Conservation (phyloP, 2,113 vertebrate genomes). For the Solea senegalensis region DNA sequence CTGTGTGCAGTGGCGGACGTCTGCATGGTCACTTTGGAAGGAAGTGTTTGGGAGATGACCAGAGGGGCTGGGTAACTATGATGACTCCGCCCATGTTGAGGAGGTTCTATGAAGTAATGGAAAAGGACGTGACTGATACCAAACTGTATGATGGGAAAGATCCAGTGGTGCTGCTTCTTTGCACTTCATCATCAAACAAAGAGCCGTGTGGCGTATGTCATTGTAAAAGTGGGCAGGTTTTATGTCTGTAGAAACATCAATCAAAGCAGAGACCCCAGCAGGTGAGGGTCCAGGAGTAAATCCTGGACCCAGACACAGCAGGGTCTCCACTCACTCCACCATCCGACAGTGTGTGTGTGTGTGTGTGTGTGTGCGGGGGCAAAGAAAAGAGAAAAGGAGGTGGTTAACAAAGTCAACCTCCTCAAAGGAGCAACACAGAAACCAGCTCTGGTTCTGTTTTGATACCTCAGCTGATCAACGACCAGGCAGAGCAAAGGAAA, state of each 20-base stretch:
- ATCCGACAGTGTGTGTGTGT: constrained; percentile 4
- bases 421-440: constrained; percentile 19
- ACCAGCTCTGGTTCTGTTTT: constrained; percentile 54
- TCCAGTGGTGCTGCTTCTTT: too few species aligned
- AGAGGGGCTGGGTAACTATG: too few species aligned
- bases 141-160: too few species aligned
- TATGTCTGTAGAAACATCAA: constrained; percentile 70
- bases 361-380: neutral
- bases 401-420: constrained; percentile 16
- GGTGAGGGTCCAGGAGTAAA: constrained; percentile 17
- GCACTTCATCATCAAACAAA: neutral
- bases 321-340: constrained; percentile 19
- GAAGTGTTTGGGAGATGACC: too few species aligned
- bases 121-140: too few species aligned
- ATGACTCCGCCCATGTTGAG: too few species aligned
- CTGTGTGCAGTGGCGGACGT: neutral
- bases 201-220: constrained; percentile 47
- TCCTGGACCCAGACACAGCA: constrained; percentile 51
- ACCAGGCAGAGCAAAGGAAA: constrained; percentile 74
- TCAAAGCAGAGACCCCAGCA: constrained; percentile 54
- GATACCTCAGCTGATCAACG: constrained; percentile 73
- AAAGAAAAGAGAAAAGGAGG: constrained; percentile 27
- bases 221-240: constrained; percentile 48
- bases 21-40: neutral
- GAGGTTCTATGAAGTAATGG: too few species aligned